phyloP scores from a whole-genome alignment of 2,113 vertebrate genomes.

The Nicator chloris region DNA sequence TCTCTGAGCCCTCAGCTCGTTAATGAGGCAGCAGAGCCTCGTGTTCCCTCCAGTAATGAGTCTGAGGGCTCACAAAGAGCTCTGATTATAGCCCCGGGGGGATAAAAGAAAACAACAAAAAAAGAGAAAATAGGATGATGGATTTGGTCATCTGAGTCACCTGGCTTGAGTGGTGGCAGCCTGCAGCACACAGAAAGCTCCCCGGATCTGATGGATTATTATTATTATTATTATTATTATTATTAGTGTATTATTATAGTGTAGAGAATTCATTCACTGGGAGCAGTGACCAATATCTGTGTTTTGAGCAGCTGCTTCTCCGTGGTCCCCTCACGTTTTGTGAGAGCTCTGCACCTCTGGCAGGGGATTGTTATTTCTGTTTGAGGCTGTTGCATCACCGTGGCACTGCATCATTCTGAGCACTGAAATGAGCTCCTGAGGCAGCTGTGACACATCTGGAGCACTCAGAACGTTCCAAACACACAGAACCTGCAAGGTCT shows the following conservation, averaged over 20 bases:
- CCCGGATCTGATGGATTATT: neutral
- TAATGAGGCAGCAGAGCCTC: neutral
- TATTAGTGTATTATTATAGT: rapidly evolving
- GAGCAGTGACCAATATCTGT: neutral
- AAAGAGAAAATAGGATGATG: neutral
- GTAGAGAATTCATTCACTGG: neutral
- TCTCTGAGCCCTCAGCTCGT: neutral
- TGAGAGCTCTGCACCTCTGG: neutral
- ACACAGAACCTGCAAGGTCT: neutral
- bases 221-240: too few relatives aligned
- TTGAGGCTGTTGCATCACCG: neutral
- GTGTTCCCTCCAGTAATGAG: neutral
- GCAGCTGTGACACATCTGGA: neutral
- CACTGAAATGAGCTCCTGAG: neutral
- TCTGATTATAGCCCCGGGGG: neutral
- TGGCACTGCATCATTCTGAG: neutral
- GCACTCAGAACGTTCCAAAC: neutral
- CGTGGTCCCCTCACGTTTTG: neutral
- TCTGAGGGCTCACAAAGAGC: neutral
- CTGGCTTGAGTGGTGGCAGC: neutral
- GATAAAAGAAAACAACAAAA: neutral
- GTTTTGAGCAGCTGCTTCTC: neutral
- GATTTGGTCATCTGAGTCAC: neutral
- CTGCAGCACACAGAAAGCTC: neutral
- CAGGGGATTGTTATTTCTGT: neutral